Evolutionary conservation across 2,797 vertebrate genomes (phyloP), one percentile per base, ranked within the genome.

Genomic region (Heteromormyrus szaboi): DNA sequence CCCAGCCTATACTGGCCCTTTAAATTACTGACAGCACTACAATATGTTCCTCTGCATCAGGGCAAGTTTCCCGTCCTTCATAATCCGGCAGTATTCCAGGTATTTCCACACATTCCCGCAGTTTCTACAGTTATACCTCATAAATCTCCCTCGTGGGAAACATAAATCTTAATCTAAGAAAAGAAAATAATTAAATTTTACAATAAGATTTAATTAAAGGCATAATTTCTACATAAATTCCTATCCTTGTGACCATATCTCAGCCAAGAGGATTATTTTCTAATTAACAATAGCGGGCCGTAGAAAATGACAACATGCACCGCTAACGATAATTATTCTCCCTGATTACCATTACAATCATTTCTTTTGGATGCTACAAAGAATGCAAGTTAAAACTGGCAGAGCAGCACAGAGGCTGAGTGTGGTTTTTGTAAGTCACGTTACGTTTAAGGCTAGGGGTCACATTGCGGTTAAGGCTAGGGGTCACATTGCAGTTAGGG

Each of bases 181-280:
- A 85, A 85, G 44, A 85, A 48, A 85, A 85, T 85, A 48, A 85
- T 85, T 85, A 11, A 9, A 85, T 85, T 85, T 83, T 48, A 48
- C 19, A 83, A 85, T 29, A 51, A 48, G 22, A 85, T 85, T 85
- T 50, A 48, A 85, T 51, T 85, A 85, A 85, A 85, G 46, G 48
- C 50, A 51, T 85, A 85, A 85, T 51, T 50, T 51, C 44, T 46
- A 85, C 46, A 85, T 85, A 25, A 85, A 85, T 85, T 85, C 1
- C 81, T 5, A 51, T 51, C 44, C 44, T 85, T 25, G 48, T 85
- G 81, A 51, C 81, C 8, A 2, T 85, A 85, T 85, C 81, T 85
- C n/a, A 50, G 81, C 46, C 46, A 51, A 85, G 22, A 85, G 81
- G 81, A 51, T 85, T 50, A 85, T 50, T 85, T 85, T 85, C 44